Conservation (phyloP, 37 sponge, comb jelly and placozoan genomes). For the Dysidea cf. avara region DNA sequence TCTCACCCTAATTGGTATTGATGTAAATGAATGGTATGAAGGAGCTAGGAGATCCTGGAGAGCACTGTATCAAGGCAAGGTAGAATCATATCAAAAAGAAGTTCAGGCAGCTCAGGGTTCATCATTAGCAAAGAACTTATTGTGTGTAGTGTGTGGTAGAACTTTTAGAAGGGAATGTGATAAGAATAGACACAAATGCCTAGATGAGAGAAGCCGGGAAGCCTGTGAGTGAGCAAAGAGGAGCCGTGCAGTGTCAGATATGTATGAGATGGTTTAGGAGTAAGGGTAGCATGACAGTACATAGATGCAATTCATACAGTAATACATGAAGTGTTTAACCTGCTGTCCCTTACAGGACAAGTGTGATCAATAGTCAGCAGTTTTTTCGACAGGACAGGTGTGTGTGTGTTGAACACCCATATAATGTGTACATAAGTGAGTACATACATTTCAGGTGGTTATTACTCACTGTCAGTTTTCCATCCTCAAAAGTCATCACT, state of each 20-base stretch:
- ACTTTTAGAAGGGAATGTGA: slow-evolving; percentile 10
- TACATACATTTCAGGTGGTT: too few species aligned
- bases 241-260: slow-evolving; percentile 18
- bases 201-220: slow-evolving; percentile 14
- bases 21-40: slow-evolving; percentile 25
- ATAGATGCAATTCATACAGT: slow-evolving; percentile 9
- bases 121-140: background rate
- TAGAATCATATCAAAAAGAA: background rate
- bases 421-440: too few species aligned
- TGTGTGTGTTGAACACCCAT: too few species aligned
- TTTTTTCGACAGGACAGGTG: too few species aligned
- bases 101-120: background rate
- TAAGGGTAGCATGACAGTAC: slow-evolving; percentile 10
- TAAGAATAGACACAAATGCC: slow-evolving; percentile 29
- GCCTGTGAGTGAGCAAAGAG: slow-evolving; percentile 25
- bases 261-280: slow-evolving; percentile 29
- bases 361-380: too few species aligned
- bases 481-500: slow-evolving; percentile 58
- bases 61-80: background rate
- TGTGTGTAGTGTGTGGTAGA: slow-evolving; percentile 7
- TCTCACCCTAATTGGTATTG: slow-evolving; percentile 5
- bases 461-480: too few species aligned
- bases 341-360: too few species aligned
- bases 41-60: slow-evolving; percentile 4
- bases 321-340: too few species aligned